A percentile compares a stretch with the other conserved stretches of the same genome.
phyloP scores from a whole-genome alignment of 1,140 invertebrate species.

The Aricia agestis region DNA sequence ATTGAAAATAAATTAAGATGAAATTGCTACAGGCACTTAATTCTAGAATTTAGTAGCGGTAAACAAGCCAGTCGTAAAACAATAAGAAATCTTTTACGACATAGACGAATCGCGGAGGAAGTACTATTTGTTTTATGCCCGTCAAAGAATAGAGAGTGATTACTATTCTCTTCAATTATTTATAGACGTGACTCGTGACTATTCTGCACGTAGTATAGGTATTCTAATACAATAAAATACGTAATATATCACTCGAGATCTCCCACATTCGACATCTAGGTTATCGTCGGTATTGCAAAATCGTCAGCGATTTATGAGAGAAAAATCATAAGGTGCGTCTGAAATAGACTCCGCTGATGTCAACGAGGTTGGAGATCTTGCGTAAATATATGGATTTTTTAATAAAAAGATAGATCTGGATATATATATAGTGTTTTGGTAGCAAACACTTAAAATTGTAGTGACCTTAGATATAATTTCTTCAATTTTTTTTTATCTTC shows the following conservation, averaged over 20 bases:
- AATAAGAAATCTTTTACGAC: slow-evolving; percentile 6
- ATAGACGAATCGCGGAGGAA: neutral
- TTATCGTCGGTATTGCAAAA: slow-evolving; percentile 9
- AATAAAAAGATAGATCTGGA: too few relatives aligned
- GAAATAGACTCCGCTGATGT: neutral
- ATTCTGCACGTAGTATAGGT: neutral
- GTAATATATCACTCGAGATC: neutral
- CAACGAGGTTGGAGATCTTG: too few relatives aligned
- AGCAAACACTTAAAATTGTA: too few relatives aligned
- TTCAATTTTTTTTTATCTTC: too few relatives aligned
- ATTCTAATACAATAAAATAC: neutral
- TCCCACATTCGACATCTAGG: slow-evolving; percentile 1
- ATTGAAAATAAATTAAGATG: neutral
- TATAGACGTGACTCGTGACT: neutral
- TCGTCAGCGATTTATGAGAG: neutral
- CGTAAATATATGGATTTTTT: too few relatives aligned
- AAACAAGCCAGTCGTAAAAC: slow-evolving; percentile 4
- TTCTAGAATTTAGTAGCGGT: slow-evolving; percentile 5
- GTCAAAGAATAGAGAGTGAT: neutral
- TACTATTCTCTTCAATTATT: neutral
- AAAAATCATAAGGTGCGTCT: slow-evolving; percentile 1
- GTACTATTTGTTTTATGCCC: neutral
- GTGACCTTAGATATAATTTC: too few relatives aligned
- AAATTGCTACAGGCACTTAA: slow-evolving; percentile 7
- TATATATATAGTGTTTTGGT: too few relatives aligned